Base-by-base conservation (phyloP, 2,888 invertebrate genomes). In the Crepidodera aurea region DNA sequence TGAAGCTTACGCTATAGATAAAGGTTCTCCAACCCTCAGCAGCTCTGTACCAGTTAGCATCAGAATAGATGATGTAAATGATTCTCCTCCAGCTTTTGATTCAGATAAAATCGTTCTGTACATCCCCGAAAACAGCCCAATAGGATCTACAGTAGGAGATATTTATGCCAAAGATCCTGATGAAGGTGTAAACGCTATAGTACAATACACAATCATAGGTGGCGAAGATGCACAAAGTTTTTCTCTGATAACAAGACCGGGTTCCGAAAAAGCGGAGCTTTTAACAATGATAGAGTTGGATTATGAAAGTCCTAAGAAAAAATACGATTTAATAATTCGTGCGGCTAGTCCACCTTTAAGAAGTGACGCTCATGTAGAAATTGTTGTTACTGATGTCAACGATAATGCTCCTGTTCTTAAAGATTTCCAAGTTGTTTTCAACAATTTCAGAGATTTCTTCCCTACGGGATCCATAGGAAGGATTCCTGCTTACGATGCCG, bases 41-140 rank as follows among this genome's bases (percentile, higher is more conserved):
- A 80, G 79, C 55, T 79, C 81, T 2, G 88, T 91, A 1, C 87
- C 92, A 51, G 90, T 95, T 1, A 89, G 89, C 62, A 90, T 96
- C 53, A 88, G 90, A 72, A 86, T 95, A 54, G 93, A 94, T 75
- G 94, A 95, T 75, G 90, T 95, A 7, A 95, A 95, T 76, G 95
- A 95, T 76, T 93, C 93, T 0, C 94, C 95, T 0, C 95, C 95
- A 0, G 90, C 91, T 0, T 96, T 96, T 80, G 90, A 93, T 64
- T 91, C 92, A 1, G 94, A 95, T 73, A 91, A 92, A 76, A 90
- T 98, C 10, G 88, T 90, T 0, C 87, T 97, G 34, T 94, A 93
- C 78, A 91, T 98, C 2, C 85, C 94, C 0, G 98, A 99, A 82
- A 98, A 99, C 78, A 95, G 95, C n/a, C 97, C 98, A 0, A 88